phyloP scores from a whole-genome alignment of 35 echinoderm and acorn worm genomes.

The Amphiura filiformis region DNA sequence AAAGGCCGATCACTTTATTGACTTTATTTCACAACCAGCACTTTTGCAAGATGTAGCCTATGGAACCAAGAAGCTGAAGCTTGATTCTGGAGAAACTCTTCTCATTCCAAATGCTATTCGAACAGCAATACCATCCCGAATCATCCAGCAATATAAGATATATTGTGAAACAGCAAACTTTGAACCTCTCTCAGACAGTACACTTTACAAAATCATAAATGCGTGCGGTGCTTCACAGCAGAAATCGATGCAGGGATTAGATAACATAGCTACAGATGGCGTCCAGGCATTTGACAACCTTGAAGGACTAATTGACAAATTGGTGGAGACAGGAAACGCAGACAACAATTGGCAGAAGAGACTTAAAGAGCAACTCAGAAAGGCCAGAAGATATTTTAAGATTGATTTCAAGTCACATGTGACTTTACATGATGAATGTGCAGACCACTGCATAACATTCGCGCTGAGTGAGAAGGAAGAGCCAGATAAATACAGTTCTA shows the following conservation, averaged over 20 bases:
- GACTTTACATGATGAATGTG: not conserved
- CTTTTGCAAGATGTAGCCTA: slow-evolving; percentile 32
- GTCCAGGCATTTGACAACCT: too few relatives aligned
- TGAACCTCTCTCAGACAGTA: slow-evolving; percentile 12
- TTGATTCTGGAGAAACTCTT: slow-evolving; percentile 8
- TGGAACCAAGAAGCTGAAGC: slow-evolving; percentile 20
- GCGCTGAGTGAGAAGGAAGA: slow-evolving; percentile 1
- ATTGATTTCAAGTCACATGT: slow-evolving; percentile 23
- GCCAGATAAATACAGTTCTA: not conserved
- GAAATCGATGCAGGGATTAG: too few relatives aligned
- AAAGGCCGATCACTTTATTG: slow-evolving; percentile 30
- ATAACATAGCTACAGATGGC: too few relatives aligned
- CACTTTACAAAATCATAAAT: too few relatives aligned
- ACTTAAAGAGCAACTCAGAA: not conserved
- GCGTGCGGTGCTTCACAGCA: too few relatives aligned
- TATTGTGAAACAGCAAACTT: slow-evolving; percentile 16
- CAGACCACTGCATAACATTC: slow-evolving; percentile 16
- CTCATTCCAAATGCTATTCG: slow-evolving; percentile 16
- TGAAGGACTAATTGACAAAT: too few relatives aligned
- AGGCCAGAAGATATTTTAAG: not conserved
- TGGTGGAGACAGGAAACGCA: not conserved
- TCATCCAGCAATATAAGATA: slow-evolving; percentile 21
- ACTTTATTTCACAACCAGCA: slow-evolving; percentile 30
- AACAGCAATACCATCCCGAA: slow-evolving; percentile 22
- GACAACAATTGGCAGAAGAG: not conserved